Conservation (phyloP, 2,113 vertebrate species). For the Oreotrochilus melanogaster region DNA sequence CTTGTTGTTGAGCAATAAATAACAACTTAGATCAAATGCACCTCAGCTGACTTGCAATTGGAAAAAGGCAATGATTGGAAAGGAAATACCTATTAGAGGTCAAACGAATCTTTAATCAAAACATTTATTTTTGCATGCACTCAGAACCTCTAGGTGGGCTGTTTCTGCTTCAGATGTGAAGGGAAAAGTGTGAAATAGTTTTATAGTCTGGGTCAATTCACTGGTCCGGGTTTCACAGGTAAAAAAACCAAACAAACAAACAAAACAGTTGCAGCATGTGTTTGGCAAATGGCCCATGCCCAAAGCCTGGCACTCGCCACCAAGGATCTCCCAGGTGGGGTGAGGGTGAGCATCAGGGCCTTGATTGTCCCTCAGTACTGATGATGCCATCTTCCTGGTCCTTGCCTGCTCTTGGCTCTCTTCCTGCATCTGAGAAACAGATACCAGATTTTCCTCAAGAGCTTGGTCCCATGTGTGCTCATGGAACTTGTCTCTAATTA, state of each 20-base stretch:
- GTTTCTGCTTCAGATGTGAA: background rate
- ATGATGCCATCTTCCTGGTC: background rate
- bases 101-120: background rate
- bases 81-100: background rate
- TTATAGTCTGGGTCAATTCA: background rate
- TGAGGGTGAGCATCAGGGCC: background rate
- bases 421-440: background rate
- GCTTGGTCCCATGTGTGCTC: accelerated
- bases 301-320: background rate
- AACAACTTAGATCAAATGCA: background rate
- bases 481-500: background rate
- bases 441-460: background rate
- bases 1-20: background rate
- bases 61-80: background rate
- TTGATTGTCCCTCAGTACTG: background rate
- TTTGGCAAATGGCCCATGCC: background rate
- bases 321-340: too few relatives aligned
- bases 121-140: background rate
- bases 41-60: background rate
- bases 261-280: background rate
- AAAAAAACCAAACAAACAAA: too few relatives aligned
- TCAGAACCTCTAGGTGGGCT: background rate
- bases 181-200: background rate
- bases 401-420: background rate
- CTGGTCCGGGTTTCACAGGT: too few relatives aligned